Evolutionary conservation across 2,888 invertebrate species (phyloP), one percentile per base, ranked within the genome.

Genomic region (Lithophane leautieri): DNA sequence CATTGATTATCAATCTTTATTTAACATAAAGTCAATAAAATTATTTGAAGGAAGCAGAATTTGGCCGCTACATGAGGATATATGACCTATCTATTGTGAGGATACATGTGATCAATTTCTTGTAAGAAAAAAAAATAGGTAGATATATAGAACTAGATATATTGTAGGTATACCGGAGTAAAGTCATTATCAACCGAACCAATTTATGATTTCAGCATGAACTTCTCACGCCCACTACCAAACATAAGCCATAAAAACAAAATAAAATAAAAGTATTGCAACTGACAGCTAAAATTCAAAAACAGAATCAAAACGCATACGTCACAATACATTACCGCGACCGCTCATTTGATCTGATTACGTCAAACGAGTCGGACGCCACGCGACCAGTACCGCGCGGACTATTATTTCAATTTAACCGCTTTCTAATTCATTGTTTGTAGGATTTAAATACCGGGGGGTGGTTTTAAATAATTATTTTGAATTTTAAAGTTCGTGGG

Each of bases 351-450:
- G 80, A 88, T 88, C 88, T 81, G 88, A 88, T 88, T 88, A 88
- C 69, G 82, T 73, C 81, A 54, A 40, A 34, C 50, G 19, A 60
- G 11, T 52, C 71, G 83, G 80, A 65, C 78, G 83, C 77, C 84
- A 83, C 86, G 81, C 81, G 88, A 72, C 79, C 83, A 71, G 70
- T 85, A 76, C 84, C 58, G 47, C 67, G 71, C 76, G 50, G 28
- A 78, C 77, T 86, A 86, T 87, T 86, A 87, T 86, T 88, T 87
- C 76, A 89, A 86, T 89, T 90, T 90, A 92, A 91, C 90, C 89
- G 85, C 86, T 84, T 89, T 89, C 85, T 83, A 88, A 88, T 89
- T 86, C 82, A 91, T 93, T 93, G 93, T 93, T 91, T 91, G 90
- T 86, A 70, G 89, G 89, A 89, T 90, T 92, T 90, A 89, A 92